Evolutionary conservation across 2,113 vertebrate species (phyloP).

Genomic region (Leuciscus idus): DNA sequence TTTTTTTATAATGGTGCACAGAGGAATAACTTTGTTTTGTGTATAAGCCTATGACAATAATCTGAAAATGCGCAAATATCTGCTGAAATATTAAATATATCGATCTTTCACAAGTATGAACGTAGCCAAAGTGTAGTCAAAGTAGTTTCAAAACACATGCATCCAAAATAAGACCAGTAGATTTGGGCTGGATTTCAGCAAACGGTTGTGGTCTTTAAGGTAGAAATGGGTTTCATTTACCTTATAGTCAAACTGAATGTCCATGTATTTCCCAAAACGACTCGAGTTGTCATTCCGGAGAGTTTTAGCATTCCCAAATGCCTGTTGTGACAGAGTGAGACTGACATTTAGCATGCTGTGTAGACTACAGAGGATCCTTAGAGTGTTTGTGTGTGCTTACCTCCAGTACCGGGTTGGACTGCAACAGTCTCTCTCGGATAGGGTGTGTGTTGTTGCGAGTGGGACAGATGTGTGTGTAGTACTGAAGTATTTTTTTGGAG

Average conservation of each 20-base stretch:
- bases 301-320: conserved; percentile 97
- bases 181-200: not conserved
- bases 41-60: not conserved
- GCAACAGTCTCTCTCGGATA: conserved; percentile 88
- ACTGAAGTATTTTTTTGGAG: conserved; percentile 95
- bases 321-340: conserved; percentile 71
- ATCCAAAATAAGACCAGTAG: too few relatives aligned
- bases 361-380: not conserved
- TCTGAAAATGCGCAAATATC: not conserved
- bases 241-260: conserved; percentile 97
- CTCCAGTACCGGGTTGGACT: conserved; percentile 94
- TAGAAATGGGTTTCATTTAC: conserved; percentile 64
- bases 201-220: not conserved
- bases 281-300: conserved; percentile 97
- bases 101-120: not conserved
- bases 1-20: not conserved
- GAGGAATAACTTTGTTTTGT: not conserved
- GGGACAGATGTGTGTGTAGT: conserved; percentile 90
- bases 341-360: conserved; percentile 20
- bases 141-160: not conserved
- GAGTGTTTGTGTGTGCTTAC: conserved; percentile 65
- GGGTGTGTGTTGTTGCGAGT: conserved; percentile 83
- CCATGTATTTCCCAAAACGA: conserved; percentile 98
- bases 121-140: not conserved
- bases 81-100: not conserved